Conservation (phyloP, 2,888 invertebrate genomes). For the Lampropteryx suffumata region DNA sequence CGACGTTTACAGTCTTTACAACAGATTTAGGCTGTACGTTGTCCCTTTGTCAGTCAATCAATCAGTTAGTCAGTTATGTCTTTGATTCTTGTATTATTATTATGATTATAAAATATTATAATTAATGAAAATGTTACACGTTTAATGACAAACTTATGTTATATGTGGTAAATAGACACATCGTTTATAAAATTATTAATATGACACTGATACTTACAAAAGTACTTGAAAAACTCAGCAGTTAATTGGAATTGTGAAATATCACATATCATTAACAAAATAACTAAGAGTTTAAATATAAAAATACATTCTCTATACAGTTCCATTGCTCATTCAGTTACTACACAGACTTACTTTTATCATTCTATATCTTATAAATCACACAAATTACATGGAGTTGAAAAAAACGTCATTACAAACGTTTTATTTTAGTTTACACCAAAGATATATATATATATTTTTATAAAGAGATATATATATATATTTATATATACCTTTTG, state of each 20-base stretch:
- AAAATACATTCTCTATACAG: constrained; percentile 52
- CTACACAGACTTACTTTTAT: constrained; percentile 21
- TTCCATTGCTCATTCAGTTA: constrained; percentile 35
- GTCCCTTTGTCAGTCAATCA: too few relatives aligned
- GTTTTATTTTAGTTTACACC: too few relatives aligned
- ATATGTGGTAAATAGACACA: background rate
- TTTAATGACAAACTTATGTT: too few relatives aligned
- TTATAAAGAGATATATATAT: too few relatives aligned
- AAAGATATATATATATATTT: too few relatives aligned
- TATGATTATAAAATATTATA: too few relatives aligned
- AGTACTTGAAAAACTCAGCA: background rate
- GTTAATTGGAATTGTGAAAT: constrained; percentile 2
- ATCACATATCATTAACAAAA: constrained; percentile 25
- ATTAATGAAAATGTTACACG: too few relatives aligned
- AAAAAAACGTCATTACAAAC: background rate
- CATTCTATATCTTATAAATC: background rate
- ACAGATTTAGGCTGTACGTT: too few relatives aligned
- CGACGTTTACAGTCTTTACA: too few relatives aligned
- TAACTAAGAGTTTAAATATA: constrained; percentile 46
- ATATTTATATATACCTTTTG: too few relatives aligned
- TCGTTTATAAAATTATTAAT: background rate
- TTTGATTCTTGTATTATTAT: too few relatives aligned
- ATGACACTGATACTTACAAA: background rate
- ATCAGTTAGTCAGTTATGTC: too few relatives aligned
- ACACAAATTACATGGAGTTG: background rate